Base-by-base conservation (phyloP, 2,797 vertebrate genomes). In the Florisuga fusca region DNA sequence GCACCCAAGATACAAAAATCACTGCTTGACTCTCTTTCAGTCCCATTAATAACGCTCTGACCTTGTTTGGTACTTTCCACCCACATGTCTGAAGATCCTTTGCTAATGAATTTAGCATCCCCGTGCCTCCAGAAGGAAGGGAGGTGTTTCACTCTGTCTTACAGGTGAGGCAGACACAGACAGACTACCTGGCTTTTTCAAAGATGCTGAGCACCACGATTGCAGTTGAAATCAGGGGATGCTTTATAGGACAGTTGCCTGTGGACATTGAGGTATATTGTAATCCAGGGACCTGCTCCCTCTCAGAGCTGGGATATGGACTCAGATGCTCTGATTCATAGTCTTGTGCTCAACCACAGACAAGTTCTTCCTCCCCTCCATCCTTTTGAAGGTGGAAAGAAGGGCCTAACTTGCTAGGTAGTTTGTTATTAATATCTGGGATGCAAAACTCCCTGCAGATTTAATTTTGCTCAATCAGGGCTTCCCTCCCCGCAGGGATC, bases 341-440 rank as follows among this genome's bases (percentile, higher is more conserved):
- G 77, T 88, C 94, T 93, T 95, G 92, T 95, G 93, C 94, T 94
- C 82, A 91, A 87, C 95, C 94, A 95, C 93, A 93, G 89, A 91
- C 91, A 26, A 87, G 93, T 94, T 92, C 84, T 96, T 95, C 85
- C 92, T 95, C 96, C 91, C 95, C 89, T 95, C 92, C 80, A 45
- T 93, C 81, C 94, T 96, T 97, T 97, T 97, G 97, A 97, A 96
- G 95, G 88, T 67, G 72, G 83, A 91, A 76, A 94, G 93, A 45
- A 96, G 95, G 94, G 88, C 93, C 76, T 6, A 77, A 19, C 92
- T 94, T 61, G 23, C 90, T 41, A 61, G 68, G 90, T 84, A 94
- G 79, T 96, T 97, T 96, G 94, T 97, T 97, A 96, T 95, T 96
- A 95, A 90, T 92, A 97, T 96, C 91, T 95, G 87, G 84, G 77